Evolutionary conservation across 1,140 invertebrate genomes (phyloP), one percentile per base, ranked within the genome.

Genomic region (Archegozetes longisetosus): DNA sequence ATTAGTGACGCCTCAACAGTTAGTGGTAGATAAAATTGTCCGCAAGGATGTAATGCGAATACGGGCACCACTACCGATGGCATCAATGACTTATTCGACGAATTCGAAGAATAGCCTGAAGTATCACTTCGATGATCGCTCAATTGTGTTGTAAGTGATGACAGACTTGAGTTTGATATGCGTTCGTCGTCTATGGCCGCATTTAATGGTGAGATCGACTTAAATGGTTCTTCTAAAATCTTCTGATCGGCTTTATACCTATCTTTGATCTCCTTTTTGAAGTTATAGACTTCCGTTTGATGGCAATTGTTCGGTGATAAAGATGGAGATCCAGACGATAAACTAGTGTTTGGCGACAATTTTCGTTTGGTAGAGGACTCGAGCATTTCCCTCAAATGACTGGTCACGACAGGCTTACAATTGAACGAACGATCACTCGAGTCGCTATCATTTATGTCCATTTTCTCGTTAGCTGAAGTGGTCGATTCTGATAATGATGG

Each of bases 21-120:
- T 48, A 93, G 70, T 3, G 90, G 91, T 53, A 94, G 79, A 71
- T 94, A 95, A 69, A 85, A 93, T n/a, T 84, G 82, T 20, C 89
- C 88, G 71, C 82, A 78, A 24, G 84, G 80, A 71, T 89, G 86
- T 1, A 90, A 72, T 0, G 84, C 84, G 69, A 89, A 89, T 24
- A 86, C 84, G 1, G 86, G 85, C 2, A 88, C 78, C 2, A 51
- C 49, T 24, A 12, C 24, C 3, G 2, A 24, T 1, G 53, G 3
- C 24, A 23, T 12, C 6, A 25, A n/a, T 55, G 53, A 29, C 24
- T 20, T 23, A 2, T 62, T 67, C 9, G 67, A 74, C 64, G 66
- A 73, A 58, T 27, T 56, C 24, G 25, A 47, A 28, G 49, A 53
- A 49, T 58, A 6, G 66, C 63, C 0, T 70, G 64, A 23, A 70